Percentiles rank a stretch among this genome's conserved stretches.
Conservation (phyloP, 2,113 vertebrate species). For the Variabilichromis moorii region DNA sequence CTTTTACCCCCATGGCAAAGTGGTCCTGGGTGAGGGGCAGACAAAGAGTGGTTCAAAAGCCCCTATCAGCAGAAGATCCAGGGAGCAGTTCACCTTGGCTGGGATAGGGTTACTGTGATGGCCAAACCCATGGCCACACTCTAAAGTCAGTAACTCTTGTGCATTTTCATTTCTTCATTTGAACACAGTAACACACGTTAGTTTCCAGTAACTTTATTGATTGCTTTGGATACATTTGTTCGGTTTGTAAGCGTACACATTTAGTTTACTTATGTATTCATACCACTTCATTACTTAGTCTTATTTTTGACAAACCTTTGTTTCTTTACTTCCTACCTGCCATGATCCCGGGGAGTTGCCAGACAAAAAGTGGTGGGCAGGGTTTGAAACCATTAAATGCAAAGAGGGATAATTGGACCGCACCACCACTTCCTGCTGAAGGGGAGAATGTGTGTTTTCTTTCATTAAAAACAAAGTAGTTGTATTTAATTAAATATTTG, state of each 20-base stretch:
- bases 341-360: neutral
- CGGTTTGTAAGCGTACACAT: neutral
- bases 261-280: neutral
- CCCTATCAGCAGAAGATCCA: neutral
- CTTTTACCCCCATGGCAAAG: neutral
- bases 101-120: neutral
- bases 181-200: too few relatives aligned
- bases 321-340: neutral
- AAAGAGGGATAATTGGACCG: neutral
- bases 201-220: neutral
- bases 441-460: neutral
- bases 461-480: neutral
- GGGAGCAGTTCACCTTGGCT: accelerated
- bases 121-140: too few relatives aligned
- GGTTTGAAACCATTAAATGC: neutral
- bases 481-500: neutral
- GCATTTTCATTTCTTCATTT: too few relatives aligned
- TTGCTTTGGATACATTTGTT: neutral
- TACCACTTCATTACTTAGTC: accelerated
- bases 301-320: neutral
- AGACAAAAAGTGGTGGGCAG: neutral
- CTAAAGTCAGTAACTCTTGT: too few relatives aligned
- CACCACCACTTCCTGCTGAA: neutral
- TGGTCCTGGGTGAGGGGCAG: neutral
- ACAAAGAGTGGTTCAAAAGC: neutral